Evolutionary conservation across 2,113 vertebrate species (phyloP), one percentile per base, ranked within the genome.

Genomic region (Apteryx owenii): DNA sequence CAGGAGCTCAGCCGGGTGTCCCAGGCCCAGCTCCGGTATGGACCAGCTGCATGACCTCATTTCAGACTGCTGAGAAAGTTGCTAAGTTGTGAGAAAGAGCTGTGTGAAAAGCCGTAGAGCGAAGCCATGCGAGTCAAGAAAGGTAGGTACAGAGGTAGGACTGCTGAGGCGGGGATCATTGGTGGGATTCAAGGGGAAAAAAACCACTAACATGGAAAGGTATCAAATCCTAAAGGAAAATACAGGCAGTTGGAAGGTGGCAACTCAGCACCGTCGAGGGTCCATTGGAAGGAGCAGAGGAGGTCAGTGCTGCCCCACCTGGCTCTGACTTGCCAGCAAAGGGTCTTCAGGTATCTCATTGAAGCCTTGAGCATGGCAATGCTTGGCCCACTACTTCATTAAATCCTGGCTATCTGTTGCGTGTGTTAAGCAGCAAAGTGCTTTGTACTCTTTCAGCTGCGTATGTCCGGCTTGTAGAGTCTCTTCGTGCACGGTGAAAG

Each of bases 91-190:
- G 42, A 87, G 46, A 64, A 91, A 33, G 18, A 40, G 23, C 42
- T 81, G 29, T 33, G 84, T 81, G 73, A 29, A 89, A 88, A 85
- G 0, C 3, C 53, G 25, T 1, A 81, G 62, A 70, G 26, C 38
- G 56, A 44, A 88, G 12, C n/a, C 44, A 84, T 4, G 0, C 15
- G 33, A 86, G 33, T 14, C 50, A 31, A 50, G 25, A 70, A 64
- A 60, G 61, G 26, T 42, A 65, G 48, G 25, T 56, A 48, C 1
- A 61, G 53, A 77, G 19, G 21, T 11, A 48, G 44, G 21, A 75
- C 53, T 48, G 80, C 44, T 58, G 84, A 60, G 18, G 29, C 1
- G 5, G 28, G 0, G 5, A 56, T 56, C 4, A 1, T 18, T 13
- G 51, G 60, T 36, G 50, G 40, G 11, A 79, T 40, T 85, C 22